These are phyloP conservation scores for Lasioglossum leucozonium DNA, from an alignment of 2,888 invertebrate genomes.

Conservation along the genomic window DNA sequence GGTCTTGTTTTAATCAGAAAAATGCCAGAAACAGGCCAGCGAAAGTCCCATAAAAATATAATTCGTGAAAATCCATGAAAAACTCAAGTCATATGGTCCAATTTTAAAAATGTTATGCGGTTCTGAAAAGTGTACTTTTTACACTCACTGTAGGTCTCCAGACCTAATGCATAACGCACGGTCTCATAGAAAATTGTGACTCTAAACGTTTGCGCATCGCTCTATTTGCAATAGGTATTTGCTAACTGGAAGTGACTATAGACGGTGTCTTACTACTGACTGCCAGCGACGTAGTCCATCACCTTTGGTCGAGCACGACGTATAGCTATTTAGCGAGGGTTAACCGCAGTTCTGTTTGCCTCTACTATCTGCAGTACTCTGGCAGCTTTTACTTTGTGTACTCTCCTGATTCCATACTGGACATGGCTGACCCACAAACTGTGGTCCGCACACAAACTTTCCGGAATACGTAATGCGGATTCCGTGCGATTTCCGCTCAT, in stretches of 20 bases:
- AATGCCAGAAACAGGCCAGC: too few species aligned
- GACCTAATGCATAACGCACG: background rate
- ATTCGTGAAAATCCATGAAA: too few species aligned
- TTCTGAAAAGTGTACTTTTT: too few species aligned
- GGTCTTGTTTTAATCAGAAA: too few species aligned
- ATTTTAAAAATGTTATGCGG: too few species aligned
- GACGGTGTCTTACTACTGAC: constrained; percentile 33
- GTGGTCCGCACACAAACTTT: constrained; percentile 43
- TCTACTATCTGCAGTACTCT: constrained; percentile 43
- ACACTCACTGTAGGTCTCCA: too few species aligned
- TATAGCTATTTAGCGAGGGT: constrained; percentile 56
- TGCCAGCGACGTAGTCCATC: constrained; percentile 28
- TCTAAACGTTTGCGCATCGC: background rate
- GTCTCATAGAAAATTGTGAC: background rate
- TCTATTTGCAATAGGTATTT: background rate
- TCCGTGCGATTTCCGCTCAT: constrained; percentile 28
- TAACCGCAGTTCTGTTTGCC: constrained; percentile 58
- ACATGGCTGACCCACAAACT: constrained; percentile 53
- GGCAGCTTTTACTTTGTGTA: constrained; percentile 58
- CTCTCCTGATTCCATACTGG: constrained; percentile 46
- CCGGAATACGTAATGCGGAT: constrained; percentile 50
- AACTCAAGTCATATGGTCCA: too few species aligned
- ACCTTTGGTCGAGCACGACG: constrained; percentile 28
- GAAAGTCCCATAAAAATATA: too few species aligned
- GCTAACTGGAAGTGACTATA: background rate